phyloP scores from a whole-genome alignment of 2,113 vertebrate genomes.

The Tonatia bakeri region DNA sequence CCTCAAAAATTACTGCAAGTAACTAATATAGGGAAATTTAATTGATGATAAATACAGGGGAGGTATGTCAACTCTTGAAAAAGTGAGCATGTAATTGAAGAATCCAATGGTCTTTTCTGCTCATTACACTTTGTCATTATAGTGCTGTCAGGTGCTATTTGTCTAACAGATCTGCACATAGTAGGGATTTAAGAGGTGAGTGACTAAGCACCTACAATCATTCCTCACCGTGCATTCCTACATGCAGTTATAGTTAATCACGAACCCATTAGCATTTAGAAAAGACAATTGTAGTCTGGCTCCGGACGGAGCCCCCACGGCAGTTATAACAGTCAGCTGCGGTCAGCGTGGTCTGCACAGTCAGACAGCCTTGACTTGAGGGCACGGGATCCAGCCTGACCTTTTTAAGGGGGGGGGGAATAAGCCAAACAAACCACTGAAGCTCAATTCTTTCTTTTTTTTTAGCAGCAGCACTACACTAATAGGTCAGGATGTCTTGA shows the following conservation, averaged over 20 bases:
- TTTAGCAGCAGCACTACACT: not conserved
- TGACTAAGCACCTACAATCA: conserved; percentile 19
- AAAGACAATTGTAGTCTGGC: not conserved
- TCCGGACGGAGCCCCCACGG: not conserved
- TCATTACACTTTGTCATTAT: conserved; percentile 5
- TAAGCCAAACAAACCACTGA: not conserved
- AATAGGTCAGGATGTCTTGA: not conserved
- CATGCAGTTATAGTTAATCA: conserved; percentile 33
- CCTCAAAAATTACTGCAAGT: conserved; percentile 62
- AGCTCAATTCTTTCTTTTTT: not conserved
- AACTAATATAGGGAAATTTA: conserved; percentile 60
- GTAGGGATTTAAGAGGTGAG: conserved; percentile 58
- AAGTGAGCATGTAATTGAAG: conserved; percentile 46
- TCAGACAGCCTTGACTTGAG: not conserved
- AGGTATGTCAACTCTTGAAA: conserved; percentile 44
- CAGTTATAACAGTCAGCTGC: not conserved
- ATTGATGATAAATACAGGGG: conserved; percentile 67
- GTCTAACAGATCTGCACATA: conserved; percentile 48
- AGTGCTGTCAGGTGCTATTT: not conserved
- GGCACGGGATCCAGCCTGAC: not conserved
- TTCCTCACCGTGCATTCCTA: not conserved
- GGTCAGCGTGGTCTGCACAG: too few relatives aligned
- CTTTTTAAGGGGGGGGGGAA: not conserved
- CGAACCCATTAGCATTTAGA: conserved; percentile 18
- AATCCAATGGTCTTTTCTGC: not conserved